Evolutionary conservation across 2,113 vertebrate species (phyloP).

Genomic region (Hydropotes inermis): DNA sequence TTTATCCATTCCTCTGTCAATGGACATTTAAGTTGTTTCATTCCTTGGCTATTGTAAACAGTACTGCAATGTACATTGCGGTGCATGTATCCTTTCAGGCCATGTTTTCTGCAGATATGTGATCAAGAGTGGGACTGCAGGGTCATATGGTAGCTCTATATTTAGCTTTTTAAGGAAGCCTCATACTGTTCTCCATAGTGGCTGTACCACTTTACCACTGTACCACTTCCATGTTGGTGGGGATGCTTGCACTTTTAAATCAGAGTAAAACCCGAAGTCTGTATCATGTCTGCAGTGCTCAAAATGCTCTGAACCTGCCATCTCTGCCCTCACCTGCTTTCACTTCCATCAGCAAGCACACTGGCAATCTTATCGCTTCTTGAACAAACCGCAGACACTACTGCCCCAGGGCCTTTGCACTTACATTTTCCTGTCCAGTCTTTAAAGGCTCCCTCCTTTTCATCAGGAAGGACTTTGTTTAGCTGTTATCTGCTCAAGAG

Average conservation of each 20-base stretch:
- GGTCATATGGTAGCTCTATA: neutral
- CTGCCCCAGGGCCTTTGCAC: neutral
- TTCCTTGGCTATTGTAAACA: neutral
- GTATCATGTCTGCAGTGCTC: neutral
- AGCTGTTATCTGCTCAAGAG: neutral
- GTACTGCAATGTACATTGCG: fast-evolving
- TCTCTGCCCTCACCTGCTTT: neutral
- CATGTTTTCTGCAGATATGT: neutral
- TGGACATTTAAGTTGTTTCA: neutral
- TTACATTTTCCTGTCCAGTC: neutral
- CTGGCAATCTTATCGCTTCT: neutral
- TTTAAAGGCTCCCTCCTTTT: neutral
- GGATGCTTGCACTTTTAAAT: neutral
- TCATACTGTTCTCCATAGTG: neutral
- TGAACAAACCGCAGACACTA: neutral
- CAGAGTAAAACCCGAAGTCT: neutral
- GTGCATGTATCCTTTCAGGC: neutral
- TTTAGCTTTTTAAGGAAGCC: neutral
- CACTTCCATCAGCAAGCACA: neutral
- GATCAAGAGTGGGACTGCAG: neutral
- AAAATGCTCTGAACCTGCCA: fast-evolving
- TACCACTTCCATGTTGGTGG: neutral
- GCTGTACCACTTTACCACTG: neutral
- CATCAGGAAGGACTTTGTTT: neutral
- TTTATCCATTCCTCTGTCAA: neutral